Base-by-base conservation (phyloP, 2,888 invertebrate species). In the Macropis europaea region DNA sequence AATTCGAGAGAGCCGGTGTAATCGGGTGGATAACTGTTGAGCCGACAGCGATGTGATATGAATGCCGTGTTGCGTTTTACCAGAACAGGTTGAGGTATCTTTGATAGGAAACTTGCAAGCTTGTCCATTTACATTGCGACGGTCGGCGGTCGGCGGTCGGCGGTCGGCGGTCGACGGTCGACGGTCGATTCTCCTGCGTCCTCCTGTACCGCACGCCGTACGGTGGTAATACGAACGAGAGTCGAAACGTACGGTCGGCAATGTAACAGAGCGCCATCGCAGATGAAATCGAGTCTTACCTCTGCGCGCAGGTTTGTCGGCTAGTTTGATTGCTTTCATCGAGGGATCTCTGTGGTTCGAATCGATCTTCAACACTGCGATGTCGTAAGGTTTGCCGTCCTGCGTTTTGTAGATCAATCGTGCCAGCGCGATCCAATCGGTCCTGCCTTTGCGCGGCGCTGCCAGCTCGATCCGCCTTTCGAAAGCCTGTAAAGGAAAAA, bases 341-440 rank as follows among this genome's bases (percentile, higher is more conserved):
- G 76, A 75, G 53, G 73, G 71, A 40, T 81, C 76, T 38, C 82
- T 61, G 42, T 80, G 70, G 22, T 61, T 54, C 26, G 79, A 79
- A 48, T 87, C 76, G 40, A 88, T 77, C 56, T 73, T 82, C 64
- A 90, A 75, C 28, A 90, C 80, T 7, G 90, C 90, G 3, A 90
- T 79, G 67, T 90, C 90, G 75, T 86, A 90, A 11, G 89, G 87
- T 52, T 80, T 75, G 19, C 69, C 84, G n/a, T 77, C 76, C 34
- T 82, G 74, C n/a, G 89, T 88, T 63, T 85, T 86, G 79, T 88
- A 90, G 48, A 89, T 74, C 59, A 90, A 77, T 63, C 74, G 81
- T 28, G 88, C 89, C 67, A 66, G 69, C 64, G 63, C 68, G 52
- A 71, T 70, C 43, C 61, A 60, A 34, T 75, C 73, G 43, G 64